A percentile compares a stretch with the other conserved stretches of the same genome.
Conservation (phyloP, 2,888 invertebrate species). For the Hesperia comma region DNA sequence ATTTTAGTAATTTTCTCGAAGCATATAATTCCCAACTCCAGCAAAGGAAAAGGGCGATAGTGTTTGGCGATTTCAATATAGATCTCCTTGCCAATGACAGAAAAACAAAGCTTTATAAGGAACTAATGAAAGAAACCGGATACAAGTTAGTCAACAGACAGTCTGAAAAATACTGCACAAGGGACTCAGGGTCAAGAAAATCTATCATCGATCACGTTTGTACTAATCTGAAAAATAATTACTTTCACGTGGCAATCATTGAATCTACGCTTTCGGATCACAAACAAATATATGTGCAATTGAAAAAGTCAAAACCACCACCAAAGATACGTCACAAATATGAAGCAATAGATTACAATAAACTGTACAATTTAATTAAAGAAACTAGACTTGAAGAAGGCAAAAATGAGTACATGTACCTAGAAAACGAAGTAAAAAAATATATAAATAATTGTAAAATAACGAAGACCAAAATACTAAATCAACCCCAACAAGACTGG, state of each 20-base stretch:
- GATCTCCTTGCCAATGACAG: neutral
- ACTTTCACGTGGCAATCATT: slow-evolving; percentile 34
- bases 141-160: neutral
- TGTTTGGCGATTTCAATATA: slow-evolving; percentile 16
- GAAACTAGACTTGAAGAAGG: too few species aligned
- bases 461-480: too few species aligned
- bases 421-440: too few species aligned
- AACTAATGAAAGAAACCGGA: too few species aligned
- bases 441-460: too few species aligned
- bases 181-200: slow-evolving; percentile 37
- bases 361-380: too few species aligned
- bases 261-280: slow-evolving; percentile 45
- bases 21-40: neutral
- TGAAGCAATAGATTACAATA: too few species aligned
- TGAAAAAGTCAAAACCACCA: too few species aligned
- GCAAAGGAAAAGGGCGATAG: slow-evolving; percentile 8
- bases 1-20: slow-evolving; percentile 4
- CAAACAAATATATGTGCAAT: slow-evolving; percentile 42
- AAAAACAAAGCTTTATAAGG: neutral
- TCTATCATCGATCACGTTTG: slow-evolving; percentile 42
- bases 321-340: too few species aligned
- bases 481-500: too few species aligned
- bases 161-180: neutral
- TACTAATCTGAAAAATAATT: slow-evolving; percentile 38
- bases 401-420: too few species aligned